Conservation (phyloP, 2,797 vertebrate species). For the Fistularia tabacaria region DNA sequence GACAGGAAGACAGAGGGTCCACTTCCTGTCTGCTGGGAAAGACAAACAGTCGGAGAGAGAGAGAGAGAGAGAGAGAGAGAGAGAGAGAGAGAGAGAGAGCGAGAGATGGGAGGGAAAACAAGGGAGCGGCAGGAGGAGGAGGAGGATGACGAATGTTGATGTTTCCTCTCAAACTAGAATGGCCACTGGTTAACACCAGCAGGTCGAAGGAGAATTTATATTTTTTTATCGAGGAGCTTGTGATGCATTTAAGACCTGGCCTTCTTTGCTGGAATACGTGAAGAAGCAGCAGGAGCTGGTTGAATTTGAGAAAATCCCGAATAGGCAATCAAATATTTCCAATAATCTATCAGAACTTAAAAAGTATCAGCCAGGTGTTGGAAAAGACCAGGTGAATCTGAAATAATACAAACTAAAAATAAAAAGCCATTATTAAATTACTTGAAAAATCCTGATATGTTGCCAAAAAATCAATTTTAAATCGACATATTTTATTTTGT, state of each 20-base stretch:
- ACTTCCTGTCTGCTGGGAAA: constrained; percentile 64
- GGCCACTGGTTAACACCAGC: constrained; percentile 37
- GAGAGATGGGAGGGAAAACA: constrained; percentile 16
- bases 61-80: constrained; percentile 24
- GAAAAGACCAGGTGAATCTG: no score
- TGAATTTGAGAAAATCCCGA: no score
- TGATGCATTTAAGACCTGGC: constrained; percentile 2
- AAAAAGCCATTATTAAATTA: no score
- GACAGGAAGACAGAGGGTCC: constrained; percentile 21
- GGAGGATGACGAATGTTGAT: constrained; percentile 16
- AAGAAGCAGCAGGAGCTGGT: no score
- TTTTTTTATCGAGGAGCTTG: constrained; percentile 2
- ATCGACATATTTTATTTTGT: no score
- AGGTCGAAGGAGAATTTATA: background rate
- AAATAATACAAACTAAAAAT: no score
- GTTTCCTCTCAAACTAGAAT: constrained; percentile 38
- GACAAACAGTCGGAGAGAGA: constrained; percentile 43
- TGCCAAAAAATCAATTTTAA: no score
- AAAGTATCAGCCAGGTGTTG: no score
- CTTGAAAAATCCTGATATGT: no score
- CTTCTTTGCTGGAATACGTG: constrained; percentile 1
- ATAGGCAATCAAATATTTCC: no score
- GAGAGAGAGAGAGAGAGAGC: constrained; percentile 25
- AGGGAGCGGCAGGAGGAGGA: background rate
- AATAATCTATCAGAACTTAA: no score